Conservation (phyloP, 2,888 invertebrate species). For the Neocrepidodera transversa region DNA sequence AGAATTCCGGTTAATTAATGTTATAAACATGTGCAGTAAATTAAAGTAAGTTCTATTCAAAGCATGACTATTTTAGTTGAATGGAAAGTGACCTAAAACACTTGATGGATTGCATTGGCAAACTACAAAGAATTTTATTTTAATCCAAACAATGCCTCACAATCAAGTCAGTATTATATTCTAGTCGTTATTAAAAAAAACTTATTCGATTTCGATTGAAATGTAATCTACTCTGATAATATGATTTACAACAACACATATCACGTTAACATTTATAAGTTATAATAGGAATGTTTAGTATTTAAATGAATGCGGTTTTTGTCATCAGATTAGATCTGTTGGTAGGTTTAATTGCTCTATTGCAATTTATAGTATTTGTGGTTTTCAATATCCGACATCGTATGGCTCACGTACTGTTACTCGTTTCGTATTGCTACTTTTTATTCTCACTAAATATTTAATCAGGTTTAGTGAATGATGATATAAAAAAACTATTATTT, state of each 20-base stretch:
- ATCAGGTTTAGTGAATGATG: constrained; percentile 1
- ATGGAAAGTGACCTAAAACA: constrained; percentile 50
- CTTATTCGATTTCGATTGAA: not conserved
- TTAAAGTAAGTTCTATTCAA: constrained; percentile 44
- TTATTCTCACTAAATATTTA: constrained; percentile 8
- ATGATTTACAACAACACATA: constrained; percentile 9
- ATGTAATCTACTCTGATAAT: constrained; percentile 7
- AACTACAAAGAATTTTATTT: constrained; percentile 26
- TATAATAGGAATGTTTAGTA: constrained; percentile 12
- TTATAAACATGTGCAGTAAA: constrained; percentile 42
- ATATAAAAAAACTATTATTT: constrained; percentile 2
- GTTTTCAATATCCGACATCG: constrained; percentile 14
- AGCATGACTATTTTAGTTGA: constrained; percentile 47
- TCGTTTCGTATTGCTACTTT: not conserved
- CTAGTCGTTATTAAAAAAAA: not conserved
- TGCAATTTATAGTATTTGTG: constrained; percentile 17
- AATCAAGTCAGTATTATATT: not conserved
- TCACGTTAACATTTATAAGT: constrained; percentile 7
- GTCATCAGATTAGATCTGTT: constrained; percentile 11
- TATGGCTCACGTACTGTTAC: constrained; percentile 15
- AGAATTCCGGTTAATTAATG: constrained; percentile 42
- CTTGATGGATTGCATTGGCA: constrained; percentile 46
- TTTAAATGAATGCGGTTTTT: constrained; percentile 18
- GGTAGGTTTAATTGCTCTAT: constrained; percentile 17
- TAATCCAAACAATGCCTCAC: not conserved